Percentiles rank a stretch among this genome's conserved stretches.
Evolutionary conservation across 1,140 invertebrate species (phyloP).

Genomic region (Tetramorium alpestre): DNA sequence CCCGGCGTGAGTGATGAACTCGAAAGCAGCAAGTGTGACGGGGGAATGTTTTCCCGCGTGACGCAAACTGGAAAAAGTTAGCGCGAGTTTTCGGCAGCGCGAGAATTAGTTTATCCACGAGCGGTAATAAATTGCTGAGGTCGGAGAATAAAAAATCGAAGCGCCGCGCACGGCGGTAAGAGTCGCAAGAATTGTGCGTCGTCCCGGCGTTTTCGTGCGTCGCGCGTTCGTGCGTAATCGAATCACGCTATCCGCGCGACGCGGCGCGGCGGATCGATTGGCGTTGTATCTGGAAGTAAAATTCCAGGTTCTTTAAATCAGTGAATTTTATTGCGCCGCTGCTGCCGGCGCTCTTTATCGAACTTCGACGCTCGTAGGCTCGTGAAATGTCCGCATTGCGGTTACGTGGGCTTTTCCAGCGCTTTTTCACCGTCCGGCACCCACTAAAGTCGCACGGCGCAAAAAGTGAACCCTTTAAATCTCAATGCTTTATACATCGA

Average conservation of each 20-base stretch:
- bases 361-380: conserved; percentile 59
- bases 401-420: conserved; percentile 67
- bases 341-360: conserved; percentile 43
- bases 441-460: conserved; percentile 42
- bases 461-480: conserved; percentile 57
- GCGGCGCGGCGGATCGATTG: conserved; percentile 18
- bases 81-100: conserved; percentile 35
- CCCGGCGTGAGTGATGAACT: conserved; percentile 36
- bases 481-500: conserved; percentile 36
- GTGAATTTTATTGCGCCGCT: conserved; percentile 45
- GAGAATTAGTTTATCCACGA: conserved; percentile 49
- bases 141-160: conserved; percentile 35
- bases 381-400: conserved; percentile 77
- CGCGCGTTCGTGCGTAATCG: conserved; percentile 32
- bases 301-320: conserved; percentile 51
- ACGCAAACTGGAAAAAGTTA: conserved; percentile 12
- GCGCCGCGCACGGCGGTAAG: background rate
- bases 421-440: conserved; percentile 45
- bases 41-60: conserved; percentile 9
- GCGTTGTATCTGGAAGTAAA: conserved; percentile 57
- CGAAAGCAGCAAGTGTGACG: conserved; percentile 2
- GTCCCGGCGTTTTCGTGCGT: conserved; percentile 21
- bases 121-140: conserved; percentile 46
- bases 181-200: background rate
- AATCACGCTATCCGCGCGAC: conserved; percentile 21